Percentiles rank a stretch among this genome's conserved stretches.
phyloP scores from a whole-genome alignment of 2,113 vertebrate species.

The Carassius carassius region DNA sequence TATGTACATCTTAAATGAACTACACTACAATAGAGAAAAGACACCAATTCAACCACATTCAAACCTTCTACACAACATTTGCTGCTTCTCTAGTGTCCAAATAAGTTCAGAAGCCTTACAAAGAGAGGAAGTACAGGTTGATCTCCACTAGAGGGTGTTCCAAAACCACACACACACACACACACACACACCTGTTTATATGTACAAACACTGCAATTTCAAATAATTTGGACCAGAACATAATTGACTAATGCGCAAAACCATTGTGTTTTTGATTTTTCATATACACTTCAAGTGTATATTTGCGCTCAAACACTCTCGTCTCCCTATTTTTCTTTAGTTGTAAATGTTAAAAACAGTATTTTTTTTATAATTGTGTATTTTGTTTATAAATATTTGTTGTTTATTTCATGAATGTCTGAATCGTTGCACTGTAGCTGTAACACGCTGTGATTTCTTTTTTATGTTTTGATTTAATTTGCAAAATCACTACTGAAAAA shows the following conservation, averaged over 20 bases:
- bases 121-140: neutral
- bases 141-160: constrained; percentile 30
- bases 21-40: constrained; percentile 18
- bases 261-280: neutral
- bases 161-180: neutral
- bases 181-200: neutral
- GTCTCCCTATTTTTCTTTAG: constrained; percentile 50
- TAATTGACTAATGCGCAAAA: constrained; percentile 1
- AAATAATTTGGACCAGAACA: neutral
- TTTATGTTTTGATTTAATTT: constrained; percentile 56
- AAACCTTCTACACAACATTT: neutral
- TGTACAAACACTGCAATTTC: neutral
- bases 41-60: neutral
- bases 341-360: constrained; percentile 61
- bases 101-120: constrained; percentile 18
- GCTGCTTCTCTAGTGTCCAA: constrained; percentile 3
- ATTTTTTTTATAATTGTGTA: constrained; percentile 37
- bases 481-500: constrained; percentile 55
- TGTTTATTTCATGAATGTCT: constrained; percentile 61
- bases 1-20: constrained; percentile 35
- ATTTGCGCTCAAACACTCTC: constrained; percentile 5
- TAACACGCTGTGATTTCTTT: constrained; percentile 63
- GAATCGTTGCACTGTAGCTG: constrained; percentile 62
- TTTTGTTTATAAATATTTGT: constrained; percentile 69
- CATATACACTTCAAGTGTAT: no score